Evolutionary conservation across 2,797 vertebrate genomes (phyloP).

Genomic region (Phataginus tetradactyla): DNA sequence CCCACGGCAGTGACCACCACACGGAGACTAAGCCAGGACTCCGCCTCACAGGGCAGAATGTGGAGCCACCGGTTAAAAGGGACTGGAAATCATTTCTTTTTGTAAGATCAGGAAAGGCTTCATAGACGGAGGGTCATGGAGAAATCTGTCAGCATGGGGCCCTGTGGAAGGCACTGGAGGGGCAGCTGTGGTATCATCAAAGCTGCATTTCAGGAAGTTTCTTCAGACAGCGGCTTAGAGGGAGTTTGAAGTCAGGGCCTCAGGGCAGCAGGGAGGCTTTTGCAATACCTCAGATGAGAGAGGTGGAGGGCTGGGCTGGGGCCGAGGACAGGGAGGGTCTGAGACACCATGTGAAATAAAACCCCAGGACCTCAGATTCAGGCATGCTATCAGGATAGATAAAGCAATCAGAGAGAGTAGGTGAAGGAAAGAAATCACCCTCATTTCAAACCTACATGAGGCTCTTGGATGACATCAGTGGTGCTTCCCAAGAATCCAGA

Average conservation of each 20-base stretch:
- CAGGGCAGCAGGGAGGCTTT: accelerated
- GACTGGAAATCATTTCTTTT: not conserved
- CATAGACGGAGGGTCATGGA: accelerated
- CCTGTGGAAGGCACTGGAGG: not conserved
- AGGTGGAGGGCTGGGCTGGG: not conserved
- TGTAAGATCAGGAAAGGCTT: not conserved
- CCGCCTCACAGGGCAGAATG: not conserved
- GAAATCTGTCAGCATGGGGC: not conserved
- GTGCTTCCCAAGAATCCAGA: not conserved
- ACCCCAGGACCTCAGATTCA: not conserved
- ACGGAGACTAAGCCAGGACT: not conserved
- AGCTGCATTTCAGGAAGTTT: not conserved
- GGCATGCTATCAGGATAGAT: not conserved
- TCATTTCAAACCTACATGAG: not conserved
- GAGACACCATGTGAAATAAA: not conserved
- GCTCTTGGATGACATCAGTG: not conserved
- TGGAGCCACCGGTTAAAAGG: accelerated
- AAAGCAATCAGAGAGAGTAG: not conserved
- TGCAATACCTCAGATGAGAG: no score
- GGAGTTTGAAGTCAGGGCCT: not conserved
- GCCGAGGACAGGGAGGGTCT: not conserved
- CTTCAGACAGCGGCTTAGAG: not conserved
- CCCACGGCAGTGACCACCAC: not conserved
- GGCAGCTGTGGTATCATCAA: not conserved
- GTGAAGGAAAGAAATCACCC: not conserved